Base-by-base conservation (phyloP, 2,113 vertebrate genomes). In the Trinectes maculatus region DNA sequence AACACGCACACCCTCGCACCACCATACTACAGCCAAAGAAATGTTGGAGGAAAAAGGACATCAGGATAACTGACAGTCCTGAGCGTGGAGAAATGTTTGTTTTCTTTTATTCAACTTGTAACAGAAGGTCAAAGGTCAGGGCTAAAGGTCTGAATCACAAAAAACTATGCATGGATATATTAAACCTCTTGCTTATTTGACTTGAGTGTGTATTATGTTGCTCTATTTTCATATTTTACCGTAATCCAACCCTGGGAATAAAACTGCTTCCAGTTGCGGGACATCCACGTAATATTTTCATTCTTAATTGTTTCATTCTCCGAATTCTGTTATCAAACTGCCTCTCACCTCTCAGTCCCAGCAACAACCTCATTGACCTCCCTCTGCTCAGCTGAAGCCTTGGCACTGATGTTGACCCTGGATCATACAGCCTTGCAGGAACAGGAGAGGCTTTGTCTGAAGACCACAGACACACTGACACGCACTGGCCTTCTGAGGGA, bases 391-490 rank as follows among this genome's bases (percentile, higher is more conserved):
- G 80, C 70, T 53, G 42, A 71, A 67, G 51, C 6, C 48, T 51
- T 57, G 76, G 71, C 52, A 49, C 47, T 64, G 60, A 54, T 8
- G 42, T 71, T 66, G 66, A 81, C 65, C 82, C 59, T 21, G 40
- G 48, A 80, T 77, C 53, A 47, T 43, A 37, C 74, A 53, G 76
- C 66, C 80, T 49, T 84, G 36, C 34, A 46, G 71, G 58, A 83
- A 88, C 83, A 88, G 72, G 26, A 49, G 67, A 63, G 29, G 79
- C 76, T 83, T 87, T 86, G 84, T 88, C 57, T 22, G n/a, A 25
- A 42, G 8, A 28, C 29, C 53, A 37, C 44, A 62, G 51, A 73
- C 70, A 36, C 24, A 31, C 58, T 33, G 7, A 24, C 51, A 60
- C 64, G 61, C 62, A 33, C 33, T 15, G 44, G 28, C 36, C 34